These are phyloP conservation scores for Macropis europaea DNA, from an alignment of 2,888 invertebrate genomes.

Conservation along the genomic window DNA sequence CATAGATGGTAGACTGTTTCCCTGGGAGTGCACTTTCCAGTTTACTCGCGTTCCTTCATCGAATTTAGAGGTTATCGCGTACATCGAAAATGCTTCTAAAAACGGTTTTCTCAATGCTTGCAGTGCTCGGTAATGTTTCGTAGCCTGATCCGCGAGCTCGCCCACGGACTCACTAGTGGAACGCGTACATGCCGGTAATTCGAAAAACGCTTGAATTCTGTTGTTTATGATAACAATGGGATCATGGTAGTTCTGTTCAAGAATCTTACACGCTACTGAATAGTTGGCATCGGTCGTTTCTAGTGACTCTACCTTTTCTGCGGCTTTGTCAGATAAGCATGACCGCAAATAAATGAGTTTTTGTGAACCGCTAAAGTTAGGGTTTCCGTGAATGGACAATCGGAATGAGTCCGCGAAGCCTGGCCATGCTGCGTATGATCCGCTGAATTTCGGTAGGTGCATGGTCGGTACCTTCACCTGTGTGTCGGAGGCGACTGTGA, in stretches of 20 bases:
- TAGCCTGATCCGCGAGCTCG: not conserved
- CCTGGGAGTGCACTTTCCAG: not conserved
- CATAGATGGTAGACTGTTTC: not conserved
- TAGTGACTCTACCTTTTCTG: not conserved
- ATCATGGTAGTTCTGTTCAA: not conserved
- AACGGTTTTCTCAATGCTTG: not conserved
- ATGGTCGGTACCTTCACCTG: not conserved
- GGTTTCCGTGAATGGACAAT: not conserved
- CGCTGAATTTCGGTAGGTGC: slow-evolving; percentile 1
- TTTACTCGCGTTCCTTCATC: not conserved
- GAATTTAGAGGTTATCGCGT: not conserved
- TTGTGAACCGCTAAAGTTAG: not conserved
- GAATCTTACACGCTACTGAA: not conserved
- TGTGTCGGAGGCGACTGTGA: not conserved
- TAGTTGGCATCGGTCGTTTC: slow-evolving; percentile 7
- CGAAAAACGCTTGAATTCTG: not conserved
- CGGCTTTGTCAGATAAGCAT: not conserved
- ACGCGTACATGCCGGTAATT: not conserved
- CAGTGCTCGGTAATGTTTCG: not conserved
- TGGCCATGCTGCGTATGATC: not conserved
- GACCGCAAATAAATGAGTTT: not conserved
- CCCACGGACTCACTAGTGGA: not conserved
- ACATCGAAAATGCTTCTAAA: not conserved
- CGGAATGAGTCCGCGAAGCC: not conserved
- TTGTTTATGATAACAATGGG: not conserved